Base-by-base conservation (phyloP, 1,140 invertebrate species). In the Zaprionus gabonicus region DNA sequence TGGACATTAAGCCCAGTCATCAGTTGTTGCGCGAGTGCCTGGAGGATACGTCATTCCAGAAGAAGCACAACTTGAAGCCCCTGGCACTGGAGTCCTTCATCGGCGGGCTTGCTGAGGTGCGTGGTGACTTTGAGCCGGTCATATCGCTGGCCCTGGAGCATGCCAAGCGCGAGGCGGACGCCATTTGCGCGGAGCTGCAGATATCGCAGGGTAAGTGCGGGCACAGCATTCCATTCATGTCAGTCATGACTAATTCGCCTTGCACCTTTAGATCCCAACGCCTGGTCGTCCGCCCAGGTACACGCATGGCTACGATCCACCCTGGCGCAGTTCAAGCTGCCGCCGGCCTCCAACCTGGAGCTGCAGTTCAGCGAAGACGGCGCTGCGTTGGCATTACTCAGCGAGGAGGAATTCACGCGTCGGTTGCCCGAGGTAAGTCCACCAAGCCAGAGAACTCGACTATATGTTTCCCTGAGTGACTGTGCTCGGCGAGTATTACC, bases 281-380 rank as follows among this genome's bases (percentile, higher is more conserved):
- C 95, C 72, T 99, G 98, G 98, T 97, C 95, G 67, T 93, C 94
- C 7, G 95, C 95, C 44, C 96, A 98, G 85, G 97, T 98, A 5
- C 95, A 96, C 55, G 95, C 96, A 1, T 98, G 98, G 97, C 94
- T 98, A 25, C 95, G 96, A 87, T 98, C 96, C 95, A 97, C 97
- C 60, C 94, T 96, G 51, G 94, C 95, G 84, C 96, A 98, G 91
- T 96, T 96, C 84, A 95, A 95, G 80, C 93, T 97, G 74, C 95
- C 96, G 31, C 94, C 94, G 27, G 93, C 95, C 23, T 96, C 96
- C 68, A 95, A 95, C 84, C 97, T 98, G 93, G 95, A 96, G 75
- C 95, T 98, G 93, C 78, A 91, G 51, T 93, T 93, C 69, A 77
- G 67, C 51, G 92, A 93, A 85, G 95, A 97, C 75, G 98, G 98